Conservation (phyloP, 1,140 invertebrate species). For the Pseudomyrmex pallidus region DNA sequence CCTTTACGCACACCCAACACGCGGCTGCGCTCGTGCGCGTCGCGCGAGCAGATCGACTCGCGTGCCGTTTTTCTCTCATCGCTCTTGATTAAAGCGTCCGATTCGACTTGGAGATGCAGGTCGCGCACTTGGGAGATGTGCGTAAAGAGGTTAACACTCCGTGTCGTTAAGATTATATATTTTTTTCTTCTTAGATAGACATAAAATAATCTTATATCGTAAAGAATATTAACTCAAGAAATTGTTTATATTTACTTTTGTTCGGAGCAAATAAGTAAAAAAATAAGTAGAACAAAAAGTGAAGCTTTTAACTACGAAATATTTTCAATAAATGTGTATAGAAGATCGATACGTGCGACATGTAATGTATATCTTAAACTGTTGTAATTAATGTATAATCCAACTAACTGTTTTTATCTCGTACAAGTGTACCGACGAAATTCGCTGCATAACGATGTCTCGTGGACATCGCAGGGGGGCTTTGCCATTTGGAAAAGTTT, state of each 20-base stretch:
- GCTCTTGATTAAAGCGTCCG: slow-evolving; percentile 34
- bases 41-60: slow-evolving; percentile 29
- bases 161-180: no score
- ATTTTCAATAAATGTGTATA: no score
- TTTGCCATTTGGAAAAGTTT: slow-evolving; percentile 40
- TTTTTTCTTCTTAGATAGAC: no score
- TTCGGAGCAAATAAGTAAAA: no score
- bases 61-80: slow-evolving; percentile 7
- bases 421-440: neutral
- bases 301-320: no score
- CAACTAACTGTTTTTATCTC: neutral
- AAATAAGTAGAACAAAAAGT: no score
- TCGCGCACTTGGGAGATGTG: neutral
- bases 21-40: slow-evolving; percentile 2
- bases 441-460: slow-evolving; percentile 8
- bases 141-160: neutral
- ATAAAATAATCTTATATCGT: neutral
- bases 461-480: neutral
- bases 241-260: no score
- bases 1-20: slow-evolving; percentile 46
- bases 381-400: no score
- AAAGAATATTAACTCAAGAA: no score
- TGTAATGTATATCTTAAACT: neutral
- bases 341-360: neutral
- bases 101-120: slow-evolving; percentile 29